Evolutionary conservation across 2,797 vertebrate genomes (phyloP).

Genomic region (Chelmon rostratus): DNA sequence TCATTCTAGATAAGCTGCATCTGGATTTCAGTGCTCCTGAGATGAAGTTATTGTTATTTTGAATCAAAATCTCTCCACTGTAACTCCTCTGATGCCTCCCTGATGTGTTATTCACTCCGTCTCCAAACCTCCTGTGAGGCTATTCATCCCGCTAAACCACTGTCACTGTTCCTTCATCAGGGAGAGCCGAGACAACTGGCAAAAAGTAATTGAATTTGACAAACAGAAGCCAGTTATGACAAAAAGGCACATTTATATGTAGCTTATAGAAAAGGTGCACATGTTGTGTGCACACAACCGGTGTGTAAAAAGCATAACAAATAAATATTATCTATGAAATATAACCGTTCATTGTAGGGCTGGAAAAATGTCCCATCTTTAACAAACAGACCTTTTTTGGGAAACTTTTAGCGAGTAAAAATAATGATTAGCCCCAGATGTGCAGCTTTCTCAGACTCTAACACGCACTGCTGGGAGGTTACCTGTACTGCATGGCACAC

Average conservation of each 20-base stretch:
- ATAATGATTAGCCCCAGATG: slow-evolving; percentile 54
- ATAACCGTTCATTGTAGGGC: too few species aligned
- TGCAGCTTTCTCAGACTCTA: slow-evolving; percentile 40
- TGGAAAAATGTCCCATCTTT: not conserved
- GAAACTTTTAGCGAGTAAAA: slow-evolving; percentile 8
- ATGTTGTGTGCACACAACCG: not conserved
- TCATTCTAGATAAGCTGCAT: slow-evolving; percentile 41
- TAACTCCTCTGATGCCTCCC: slow-evolving; percentile 69
- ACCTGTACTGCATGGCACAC: slow-evolving; percentile 36
- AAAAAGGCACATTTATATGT: not conserved
- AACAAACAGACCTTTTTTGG: not conserved
- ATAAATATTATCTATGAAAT: too few species aligned
- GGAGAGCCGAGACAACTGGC: slow-evolving; percentile 24
- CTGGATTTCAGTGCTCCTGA: slow-evolving; percentile 50
- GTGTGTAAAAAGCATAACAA: not conserved
- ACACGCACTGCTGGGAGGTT: slow-evolving; percentile 37
- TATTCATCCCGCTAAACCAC: slow-evolving; percentile 59
- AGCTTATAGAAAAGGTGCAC: not conserved
- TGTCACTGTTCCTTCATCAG: slow-evolving; percentile 57
- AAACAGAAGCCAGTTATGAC: slow-evolving; percentile 18
- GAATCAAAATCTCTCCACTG: slow-evolving; percentile 53
- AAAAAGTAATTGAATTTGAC: slow-evolving; percentile 40
- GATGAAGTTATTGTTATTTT: slow-evolving; percentile 65
- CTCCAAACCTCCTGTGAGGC: slow-evolving; percentile 63
- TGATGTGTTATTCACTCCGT: slow-evolving; percentile 71